Percentiles rank a stretch among this genome's conserved stretches.
phyloP scores from a whole-genome alignment of 2,888 invertebrate genomes.

The Machimus rusticus region DNA sequence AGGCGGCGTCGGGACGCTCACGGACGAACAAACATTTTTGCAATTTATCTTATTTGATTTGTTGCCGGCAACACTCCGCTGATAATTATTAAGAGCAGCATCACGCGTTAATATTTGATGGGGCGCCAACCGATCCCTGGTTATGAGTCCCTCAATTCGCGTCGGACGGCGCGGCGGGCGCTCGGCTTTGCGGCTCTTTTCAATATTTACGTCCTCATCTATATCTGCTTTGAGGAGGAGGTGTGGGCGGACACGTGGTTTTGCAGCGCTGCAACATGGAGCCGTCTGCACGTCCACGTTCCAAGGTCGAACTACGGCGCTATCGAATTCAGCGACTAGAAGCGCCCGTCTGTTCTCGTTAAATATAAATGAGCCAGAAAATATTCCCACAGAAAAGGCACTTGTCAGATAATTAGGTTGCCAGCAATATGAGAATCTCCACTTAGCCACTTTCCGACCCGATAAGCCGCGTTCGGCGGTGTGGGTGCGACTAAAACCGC shows the following conservation, averaged over 20 bases:
- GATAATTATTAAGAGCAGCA: slow-evolving; percentile 19
- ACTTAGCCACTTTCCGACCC: not conserved
- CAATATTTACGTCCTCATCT: not conserved
- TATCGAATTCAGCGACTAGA: not conserved
- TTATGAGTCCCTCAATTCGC: not conserved
- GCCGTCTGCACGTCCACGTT: not conserved
- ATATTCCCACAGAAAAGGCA: slow-evolving; percentile 19
- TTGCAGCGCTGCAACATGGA: not conserved
- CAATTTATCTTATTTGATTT: slow-evolving; percentile 17
- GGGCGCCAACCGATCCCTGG: not conserved
- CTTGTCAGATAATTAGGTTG: slow-evolving; percentile 23
- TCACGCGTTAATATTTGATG: not conserved
- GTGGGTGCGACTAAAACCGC: not conserved
- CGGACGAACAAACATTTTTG: slow-evolving; percentile 19
- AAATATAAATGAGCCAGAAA: slow-evolving; percentile 15
- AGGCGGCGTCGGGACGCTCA: not conserved
- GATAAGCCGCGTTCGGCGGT: not conserved
- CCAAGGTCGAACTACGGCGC: not conserved
- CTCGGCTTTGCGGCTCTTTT: not conserved
- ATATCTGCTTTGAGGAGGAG: not conserved
- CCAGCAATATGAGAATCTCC: not conserved
- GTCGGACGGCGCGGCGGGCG: too few relatives aligned
- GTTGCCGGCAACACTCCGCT: slow-evolving; percentile 5
- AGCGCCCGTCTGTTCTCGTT: not conserved
- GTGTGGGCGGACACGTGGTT: not conserved